phyloP scores from a whole-genome alignment of 2,113 vertebrate genomes.

The Benitochromis conjunctus region DNA sequence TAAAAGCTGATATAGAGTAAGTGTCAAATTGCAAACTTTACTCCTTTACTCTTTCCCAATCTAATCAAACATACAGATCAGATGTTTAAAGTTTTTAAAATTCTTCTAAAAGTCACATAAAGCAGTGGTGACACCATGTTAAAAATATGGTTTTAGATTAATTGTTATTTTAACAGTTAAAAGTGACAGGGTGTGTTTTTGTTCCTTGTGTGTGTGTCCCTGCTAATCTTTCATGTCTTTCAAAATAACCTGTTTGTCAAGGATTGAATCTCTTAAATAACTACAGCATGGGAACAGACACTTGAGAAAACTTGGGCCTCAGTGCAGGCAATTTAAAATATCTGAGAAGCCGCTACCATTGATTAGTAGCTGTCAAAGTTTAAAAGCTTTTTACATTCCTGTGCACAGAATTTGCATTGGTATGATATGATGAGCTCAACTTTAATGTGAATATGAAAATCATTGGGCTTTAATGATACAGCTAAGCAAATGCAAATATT shows the following conservation, averaged over 20 bases:
- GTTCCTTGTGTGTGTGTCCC: neutral
- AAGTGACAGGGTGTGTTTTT: constrained; percentile 18
- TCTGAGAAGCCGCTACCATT: neutral
- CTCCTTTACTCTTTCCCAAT: neutral
- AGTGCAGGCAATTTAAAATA: neutral
- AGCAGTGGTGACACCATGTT: neutral
- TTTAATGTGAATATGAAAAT: neutral
- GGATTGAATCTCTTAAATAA: constrained; percentile 12
- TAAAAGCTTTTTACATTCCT: neutral
- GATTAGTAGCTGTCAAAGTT: neutral
- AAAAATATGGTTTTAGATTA: neutral
- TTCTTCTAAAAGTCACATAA: neutral
- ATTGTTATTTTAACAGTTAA: constrained; percentile 18
- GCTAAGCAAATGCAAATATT: neutral
- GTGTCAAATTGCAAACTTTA: neutral
- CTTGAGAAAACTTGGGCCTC: neutral
- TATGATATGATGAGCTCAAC: neutral
- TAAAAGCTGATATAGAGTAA: neutral
- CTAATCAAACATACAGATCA: neutral
- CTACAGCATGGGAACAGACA: constrained; percentile 47
- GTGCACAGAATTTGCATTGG: constrained; percentile 3
- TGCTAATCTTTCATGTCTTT: constrained; percentile 11
- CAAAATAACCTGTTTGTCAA: constrained; percentile 62
- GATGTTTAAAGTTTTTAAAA: neutral
- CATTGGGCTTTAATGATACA: neutral